phyloP scores from a whole-genome alignment of 2,113 vertebrate species.

The Oceanites oceanicus region DNA sequence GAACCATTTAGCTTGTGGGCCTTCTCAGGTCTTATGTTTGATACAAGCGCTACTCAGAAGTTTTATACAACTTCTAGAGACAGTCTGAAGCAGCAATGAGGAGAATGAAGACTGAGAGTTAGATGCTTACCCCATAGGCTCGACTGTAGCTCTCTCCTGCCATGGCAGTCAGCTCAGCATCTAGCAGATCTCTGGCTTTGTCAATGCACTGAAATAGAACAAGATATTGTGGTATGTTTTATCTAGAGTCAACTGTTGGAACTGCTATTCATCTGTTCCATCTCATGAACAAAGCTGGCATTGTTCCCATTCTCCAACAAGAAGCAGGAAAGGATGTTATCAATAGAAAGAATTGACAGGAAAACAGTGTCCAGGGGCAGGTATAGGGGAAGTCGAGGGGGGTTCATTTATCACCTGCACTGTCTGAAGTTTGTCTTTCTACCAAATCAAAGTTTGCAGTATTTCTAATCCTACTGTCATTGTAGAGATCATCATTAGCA shows the following conservation, averaged over 20 bases:
- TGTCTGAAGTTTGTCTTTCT: not conserved
- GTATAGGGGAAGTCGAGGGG: not conserved
- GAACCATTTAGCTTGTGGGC: not conserved
- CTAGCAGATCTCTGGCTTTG: constrained; percentile 95
- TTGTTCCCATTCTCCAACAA: not conserved
- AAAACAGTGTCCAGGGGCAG: not conserved
- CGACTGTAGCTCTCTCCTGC: constrained; percentile 98
- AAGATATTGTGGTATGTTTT: not conserved
- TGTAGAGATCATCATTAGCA: not conserved
- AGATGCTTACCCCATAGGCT: constrained; percentile 88
- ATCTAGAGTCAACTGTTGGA: not conserved
- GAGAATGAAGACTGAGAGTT: not conserved
- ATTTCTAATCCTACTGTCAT: not conserved
- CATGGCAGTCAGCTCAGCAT: constrained; percentile 97
- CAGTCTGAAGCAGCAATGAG: not conserved
- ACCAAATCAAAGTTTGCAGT: not conserved
- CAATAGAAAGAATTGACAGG: not conserved
- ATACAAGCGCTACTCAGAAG: not conserved
- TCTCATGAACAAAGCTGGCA: not conserved
- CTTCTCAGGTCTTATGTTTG: not conserved
- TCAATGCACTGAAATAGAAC: constrained; percentile 88
- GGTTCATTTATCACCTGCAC: not conserved
- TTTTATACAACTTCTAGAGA: not conserved
- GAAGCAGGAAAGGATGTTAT: not conserved
- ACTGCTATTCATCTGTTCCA: not conserved